phyloP scores from a whole-genome alignment of 2,113 vertebrate genomes.

The Athene cunicularia region DNA sequence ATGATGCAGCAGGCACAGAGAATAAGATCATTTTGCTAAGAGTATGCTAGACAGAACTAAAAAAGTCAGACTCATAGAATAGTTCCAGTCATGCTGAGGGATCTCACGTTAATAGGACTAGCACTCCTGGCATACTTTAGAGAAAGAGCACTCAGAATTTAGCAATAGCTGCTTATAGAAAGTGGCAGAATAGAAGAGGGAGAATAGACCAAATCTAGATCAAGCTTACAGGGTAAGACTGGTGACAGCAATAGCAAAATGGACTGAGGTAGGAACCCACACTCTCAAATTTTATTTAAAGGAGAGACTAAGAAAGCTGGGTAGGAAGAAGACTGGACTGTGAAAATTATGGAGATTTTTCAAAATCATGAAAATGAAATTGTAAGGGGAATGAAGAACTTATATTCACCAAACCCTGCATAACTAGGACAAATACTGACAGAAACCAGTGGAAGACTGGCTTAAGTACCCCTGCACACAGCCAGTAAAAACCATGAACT shows the following conservation, averaged over 20 bases:
- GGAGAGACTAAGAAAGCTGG: not conserved
- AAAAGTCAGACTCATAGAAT: not conserved
- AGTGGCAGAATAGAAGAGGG: not conserved
- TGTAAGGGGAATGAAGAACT: not conserved
- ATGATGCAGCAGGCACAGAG: not conserved
- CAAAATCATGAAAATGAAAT: not conserved
- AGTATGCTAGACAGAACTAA: not conserved
- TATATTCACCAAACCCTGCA: not conserved
- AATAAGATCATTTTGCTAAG: not conserved
- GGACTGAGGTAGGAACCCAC: not conserved
- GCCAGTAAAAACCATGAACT: not conserved
- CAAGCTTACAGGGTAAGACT: not conserved
- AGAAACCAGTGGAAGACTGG: not conserved
- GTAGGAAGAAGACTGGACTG: fast-evolving
- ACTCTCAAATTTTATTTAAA: not conserved
- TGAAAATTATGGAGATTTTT: not conserved
- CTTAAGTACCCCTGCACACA: not conserved
- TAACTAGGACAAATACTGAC: not conserved
- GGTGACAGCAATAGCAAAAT: not conserved
- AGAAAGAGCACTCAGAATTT: not conserved
- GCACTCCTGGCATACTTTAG: not conserved
- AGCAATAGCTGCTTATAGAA: not conserved
- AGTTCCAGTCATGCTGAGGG: not conserved
- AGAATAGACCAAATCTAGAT: not conserved
- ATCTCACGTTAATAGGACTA: not conserved